A percentile compares a stretch with the other conserved stretches of the same genome.
Conservation (phyloP, 2,797 vertebrate genomes). For the Philypnodon macrostomus region DNA sequence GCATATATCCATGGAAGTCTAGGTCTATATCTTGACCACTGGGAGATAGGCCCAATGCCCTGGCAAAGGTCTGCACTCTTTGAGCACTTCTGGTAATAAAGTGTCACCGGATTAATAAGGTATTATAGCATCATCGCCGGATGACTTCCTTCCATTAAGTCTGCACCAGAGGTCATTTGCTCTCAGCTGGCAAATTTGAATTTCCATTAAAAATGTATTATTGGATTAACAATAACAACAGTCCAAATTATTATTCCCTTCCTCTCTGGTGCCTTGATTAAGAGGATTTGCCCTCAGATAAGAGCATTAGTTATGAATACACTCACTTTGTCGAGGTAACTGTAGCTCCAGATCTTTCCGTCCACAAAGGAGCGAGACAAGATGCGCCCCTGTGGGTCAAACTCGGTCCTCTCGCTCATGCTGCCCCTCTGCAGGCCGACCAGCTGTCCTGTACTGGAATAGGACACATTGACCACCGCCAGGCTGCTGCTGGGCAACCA, state of each 20-base stretch:
- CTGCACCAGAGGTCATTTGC: slow-evolving; percentile 46
- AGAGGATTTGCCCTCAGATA: slow-evolving; percentile 4
- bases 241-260: slow-evolving; percentile 32
- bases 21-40: neutral
- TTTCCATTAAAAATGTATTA: slow-evolving; percentile 55
- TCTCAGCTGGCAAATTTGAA: slow-evolving; percentile 49
- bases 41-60: neutral
- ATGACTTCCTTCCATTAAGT: slow-evolving; percentile 54
- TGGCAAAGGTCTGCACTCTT: neutral
- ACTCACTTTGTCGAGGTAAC: slow-evolving; percentile 90
- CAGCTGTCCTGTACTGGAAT: slow-evolving; percentile 89
- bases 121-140: slow-evolving; percentile 43
- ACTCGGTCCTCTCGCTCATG: slow-evolving; percentile 95
- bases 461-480: slow-evolving; percentile 95
- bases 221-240: slow-evolving; percentile 41
- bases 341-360: slow-evolving; percentile 98
- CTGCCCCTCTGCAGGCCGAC: slow-evolving; percentile 93
- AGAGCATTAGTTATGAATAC: slow-evolving; percentile 22
- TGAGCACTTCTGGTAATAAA: neutral
- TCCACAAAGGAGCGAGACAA: slow-evolving; percentile 92
- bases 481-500: slow-evolving; percentile 98
- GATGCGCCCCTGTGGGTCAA: slow-evolving; percentile 91
- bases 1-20: no score
- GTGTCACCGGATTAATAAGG: slow-evolving; percentile 38
- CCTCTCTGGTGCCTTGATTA: slow-evolving; percentile 16